phyloP scores from a whole-genome alignment of 1,140 invertebrate genomes.

The Caenorhabditis latens region DNA sequence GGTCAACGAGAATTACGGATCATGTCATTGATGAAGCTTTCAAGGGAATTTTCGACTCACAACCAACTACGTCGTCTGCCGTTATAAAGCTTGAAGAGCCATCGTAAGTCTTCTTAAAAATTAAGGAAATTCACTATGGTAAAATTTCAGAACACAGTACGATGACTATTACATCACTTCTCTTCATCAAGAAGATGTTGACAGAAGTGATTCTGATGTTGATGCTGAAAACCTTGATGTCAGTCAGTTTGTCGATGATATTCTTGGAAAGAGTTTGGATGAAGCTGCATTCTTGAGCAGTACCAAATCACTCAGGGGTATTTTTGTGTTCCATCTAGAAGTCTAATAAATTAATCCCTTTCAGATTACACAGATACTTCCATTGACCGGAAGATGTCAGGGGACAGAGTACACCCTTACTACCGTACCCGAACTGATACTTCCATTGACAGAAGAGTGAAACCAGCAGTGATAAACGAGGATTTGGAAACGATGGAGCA shows the following conservation, averaged over 20 bases:
- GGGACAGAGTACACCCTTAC: conserved; percentile 3
- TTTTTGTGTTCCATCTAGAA: not conserved
- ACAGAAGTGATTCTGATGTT: not conserved
- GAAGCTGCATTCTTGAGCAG: conserved; percentile 44
- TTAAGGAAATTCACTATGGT: too few species aligned
- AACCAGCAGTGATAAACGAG: conserved; percentile 36
- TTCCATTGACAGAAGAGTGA: conserved; percentile 3
- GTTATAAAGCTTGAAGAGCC: not conserved
- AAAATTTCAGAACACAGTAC: not conserved
- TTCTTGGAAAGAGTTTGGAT: conserved; percentile 34
- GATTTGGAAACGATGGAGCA: not conserved
- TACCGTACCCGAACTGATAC: conserved; percentile 36
- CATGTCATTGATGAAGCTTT: conserved; percentile 39
- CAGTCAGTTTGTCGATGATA: conserved; percentile 35
- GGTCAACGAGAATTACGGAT: conserved; percentile 21
- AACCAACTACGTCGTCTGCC: not conserved
- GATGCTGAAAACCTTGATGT: conserved; percentile 29
- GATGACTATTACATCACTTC: conserved; percentile 46
- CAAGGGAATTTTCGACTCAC: conserved; percentile 27
- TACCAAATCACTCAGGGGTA: conserved; percentile 32
- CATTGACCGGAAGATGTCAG: conserved; percentile 23
- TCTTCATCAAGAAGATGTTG: conserved; percentile 6
- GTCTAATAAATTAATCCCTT: not conserved
- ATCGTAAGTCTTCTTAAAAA: not conserved
- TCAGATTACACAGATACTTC: conserved; percentile 35